Evolutionary conservation across 2,113 vertebrate genomes (phyloP).

Genomic region (Eolophus roseicapilla): DNA sequence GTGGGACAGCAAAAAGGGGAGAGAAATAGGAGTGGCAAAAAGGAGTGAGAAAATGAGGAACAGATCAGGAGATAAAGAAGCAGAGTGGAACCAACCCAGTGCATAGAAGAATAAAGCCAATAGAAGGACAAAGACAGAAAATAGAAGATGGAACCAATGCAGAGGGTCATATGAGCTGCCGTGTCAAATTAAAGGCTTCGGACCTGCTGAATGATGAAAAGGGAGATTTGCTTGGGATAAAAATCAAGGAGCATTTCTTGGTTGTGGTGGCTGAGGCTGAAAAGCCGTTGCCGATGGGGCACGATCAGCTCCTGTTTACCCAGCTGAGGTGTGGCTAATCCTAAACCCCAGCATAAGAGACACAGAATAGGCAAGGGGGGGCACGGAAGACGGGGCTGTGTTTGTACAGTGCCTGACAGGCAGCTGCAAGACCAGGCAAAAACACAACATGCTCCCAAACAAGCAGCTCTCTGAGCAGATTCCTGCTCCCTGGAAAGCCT

Average conservation of each 20-base stretch:
- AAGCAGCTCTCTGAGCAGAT: background rate
- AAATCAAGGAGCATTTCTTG: background rate
- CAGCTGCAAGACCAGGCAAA: conserved; percentile 60
- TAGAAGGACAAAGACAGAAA: background rate
- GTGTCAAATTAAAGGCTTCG: background rate
- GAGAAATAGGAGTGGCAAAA: background rate
- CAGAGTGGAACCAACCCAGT: background rate
- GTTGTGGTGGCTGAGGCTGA: background rate
- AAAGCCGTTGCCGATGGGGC: background rate
- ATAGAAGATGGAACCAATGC: background rate
- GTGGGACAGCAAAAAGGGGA: background rate
- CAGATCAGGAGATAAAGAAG: background rate
- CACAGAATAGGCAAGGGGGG: background rate
- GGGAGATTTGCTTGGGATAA: background rate
- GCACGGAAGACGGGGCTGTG: background rate
- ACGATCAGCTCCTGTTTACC: conserved; percentile 36
- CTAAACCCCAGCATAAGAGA: background rate
- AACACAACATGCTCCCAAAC: background rate
- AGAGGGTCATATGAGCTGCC: background rate
- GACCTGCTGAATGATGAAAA: background rate
- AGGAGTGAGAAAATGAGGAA: background rate
- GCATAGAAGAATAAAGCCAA: background rate
- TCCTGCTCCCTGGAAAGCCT: background rate
- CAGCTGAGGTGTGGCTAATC: conserved; percentile 46
- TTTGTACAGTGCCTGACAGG: conserved; percentile 43